These are phyloP conservation scores for Tachina lurida DNA, from an alignment of 2,888 invertebrate species.

Conservation along the genomic window DNA sequence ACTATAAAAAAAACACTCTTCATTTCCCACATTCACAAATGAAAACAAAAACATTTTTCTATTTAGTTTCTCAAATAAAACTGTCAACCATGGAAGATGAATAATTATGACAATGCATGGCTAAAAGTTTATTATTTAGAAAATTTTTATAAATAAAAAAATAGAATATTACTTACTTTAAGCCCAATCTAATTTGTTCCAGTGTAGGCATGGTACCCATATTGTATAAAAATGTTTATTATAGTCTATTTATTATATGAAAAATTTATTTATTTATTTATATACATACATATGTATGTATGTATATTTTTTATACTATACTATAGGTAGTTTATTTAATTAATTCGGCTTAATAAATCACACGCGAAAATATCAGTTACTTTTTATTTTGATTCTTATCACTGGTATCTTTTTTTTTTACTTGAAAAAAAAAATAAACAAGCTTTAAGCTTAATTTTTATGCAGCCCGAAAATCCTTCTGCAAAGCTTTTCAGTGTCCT, in stretches of 20 bases:
- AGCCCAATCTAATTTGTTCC: constrained; percentile 81
- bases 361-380: constrained; percentile 25
- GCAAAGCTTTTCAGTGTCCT: constrained; percentile 59
- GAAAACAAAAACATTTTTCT: not conserved
- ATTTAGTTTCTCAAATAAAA: not conserved
- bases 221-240: constrained; percentile 58
- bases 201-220: constrained; percentile 81
- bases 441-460: constrained; percentile 43
- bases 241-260: not conserved
- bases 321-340: constrained; percentile 17
- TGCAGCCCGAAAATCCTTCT: constrained; percentile 37
- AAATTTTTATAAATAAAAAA: not conserved
- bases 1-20: constrained; percentile 12
- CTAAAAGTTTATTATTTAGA: not conserved
- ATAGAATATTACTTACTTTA: constrained; percentile 78
- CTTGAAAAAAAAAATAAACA: constrained; percentile 1
- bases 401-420: constrained; percentile 15
- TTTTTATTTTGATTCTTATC: constrained; percentile 36
- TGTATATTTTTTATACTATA: not conserved
- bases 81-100: not conserved
- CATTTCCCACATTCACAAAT: not conserved
- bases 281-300: too few relatives aligned
- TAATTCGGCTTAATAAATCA: constrained; percentile 31
- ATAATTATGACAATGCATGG: not conserved
- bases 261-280: not conserved